Evolutionary conservation across 1,140 invertebrate genomes (phyloP).

Genomic region (Zaprionus davidi): DNA sequence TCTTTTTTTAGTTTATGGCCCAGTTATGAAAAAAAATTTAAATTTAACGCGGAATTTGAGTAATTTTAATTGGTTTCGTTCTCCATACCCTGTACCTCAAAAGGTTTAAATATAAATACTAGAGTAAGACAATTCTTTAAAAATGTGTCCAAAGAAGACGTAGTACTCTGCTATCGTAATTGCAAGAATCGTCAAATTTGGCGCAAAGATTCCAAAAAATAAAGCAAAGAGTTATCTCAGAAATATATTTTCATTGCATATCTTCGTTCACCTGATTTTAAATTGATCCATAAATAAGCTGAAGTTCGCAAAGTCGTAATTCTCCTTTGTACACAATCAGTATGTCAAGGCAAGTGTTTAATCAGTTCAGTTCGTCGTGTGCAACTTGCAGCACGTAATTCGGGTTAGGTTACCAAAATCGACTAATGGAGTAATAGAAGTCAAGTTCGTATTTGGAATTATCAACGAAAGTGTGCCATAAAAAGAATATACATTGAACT

Average conservation of each 20-base stretch:
- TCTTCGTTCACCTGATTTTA: background rate
- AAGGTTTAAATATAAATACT: background rate
- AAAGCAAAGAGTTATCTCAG: no score
- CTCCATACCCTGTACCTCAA: background rate
- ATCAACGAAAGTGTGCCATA: conserved; percentile 7
- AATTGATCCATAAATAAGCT: background rate
- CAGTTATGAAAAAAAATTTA: background rate
- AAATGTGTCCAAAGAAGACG: no score
- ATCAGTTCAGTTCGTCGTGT: conserved; percentile 1
- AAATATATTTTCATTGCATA: background rate
- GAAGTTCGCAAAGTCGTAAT: background rate
- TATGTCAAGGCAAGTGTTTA: background rate
- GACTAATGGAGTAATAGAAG: conserved; percentile 1
- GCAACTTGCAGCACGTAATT: conserved; percentile 15
- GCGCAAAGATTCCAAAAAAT: no score
- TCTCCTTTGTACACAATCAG: background rate
- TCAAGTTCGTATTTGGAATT: background rate
- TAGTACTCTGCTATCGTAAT: no score
- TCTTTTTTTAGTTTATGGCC: background rate
- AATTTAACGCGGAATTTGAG: background rate
- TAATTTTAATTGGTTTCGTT: background rate
- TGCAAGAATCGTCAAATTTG: no score
- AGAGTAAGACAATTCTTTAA: background rate
- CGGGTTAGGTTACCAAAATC: background rate
- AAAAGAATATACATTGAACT: background rate